phyloP scores from a whole-genome alignment of 2,888 invertebrate species.

The Fissipunctia ypsillon region DNA sequence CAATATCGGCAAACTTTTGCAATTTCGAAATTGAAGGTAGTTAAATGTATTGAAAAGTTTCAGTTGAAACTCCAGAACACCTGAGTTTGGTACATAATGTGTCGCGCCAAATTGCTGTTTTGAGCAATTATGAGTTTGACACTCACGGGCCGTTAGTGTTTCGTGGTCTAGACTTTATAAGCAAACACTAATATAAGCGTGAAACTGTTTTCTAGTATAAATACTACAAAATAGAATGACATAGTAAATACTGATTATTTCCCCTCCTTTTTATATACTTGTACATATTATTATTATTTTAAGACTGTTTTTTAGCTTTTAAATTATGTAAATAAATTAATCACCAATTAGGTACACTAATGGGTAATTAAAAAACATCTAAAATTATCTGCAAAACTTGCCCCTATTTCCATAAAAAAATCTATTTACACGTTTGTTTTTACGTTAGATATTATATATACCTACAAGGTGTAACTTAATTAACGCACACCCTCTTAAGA shows the following conservation, averaged over 20 bases:
- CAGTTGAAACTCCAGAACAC: conserved; percentile 25
- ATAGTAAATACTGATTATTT: too few relatives aligned
- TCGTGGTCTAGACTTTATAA: not conserved
- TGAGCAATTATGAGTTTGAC: conserved; percentile 46
- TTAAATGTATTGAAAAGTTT: conserved; percentile 44
- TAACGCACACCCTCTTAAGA: too few relatives aligned
- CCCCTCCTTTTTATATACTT: too few relatives aligned
- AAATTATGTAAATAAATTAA: too few relatives aligned
- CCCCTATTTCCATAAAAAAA: too few relatives aligned
- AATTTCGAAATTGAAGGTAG: conserved; percentile 7
- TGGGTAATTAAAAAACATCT: not conserved
- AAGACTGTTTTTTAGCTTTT: too few relatives aligned
- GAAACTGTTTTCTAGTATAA: not conserved
- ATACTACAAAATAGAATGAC: not conserved
- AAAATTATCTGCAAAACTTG: not conserved
- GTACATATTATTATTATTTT: too few relatives aligned
- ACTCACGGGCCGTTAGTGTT: conserved; percentile 7
- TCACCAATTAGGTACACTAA: too few relatives aligned
- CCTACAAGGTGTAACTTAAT: too few relatives aligned
- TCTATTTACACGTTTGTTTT: not conserved
- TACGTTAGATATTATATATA: too few relatives aligned
- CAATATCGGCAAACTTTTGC: conserved; percentile 19
- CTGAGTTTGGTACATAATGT: conserved; percentile 33
- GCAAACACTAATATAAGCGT: not conserved
- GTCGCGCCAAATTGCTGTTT: conserved; percentile 31